Conservation (phyloP, 1,140 invertebrate genomes). For the Pseudomyrmex sp. region DNA sequence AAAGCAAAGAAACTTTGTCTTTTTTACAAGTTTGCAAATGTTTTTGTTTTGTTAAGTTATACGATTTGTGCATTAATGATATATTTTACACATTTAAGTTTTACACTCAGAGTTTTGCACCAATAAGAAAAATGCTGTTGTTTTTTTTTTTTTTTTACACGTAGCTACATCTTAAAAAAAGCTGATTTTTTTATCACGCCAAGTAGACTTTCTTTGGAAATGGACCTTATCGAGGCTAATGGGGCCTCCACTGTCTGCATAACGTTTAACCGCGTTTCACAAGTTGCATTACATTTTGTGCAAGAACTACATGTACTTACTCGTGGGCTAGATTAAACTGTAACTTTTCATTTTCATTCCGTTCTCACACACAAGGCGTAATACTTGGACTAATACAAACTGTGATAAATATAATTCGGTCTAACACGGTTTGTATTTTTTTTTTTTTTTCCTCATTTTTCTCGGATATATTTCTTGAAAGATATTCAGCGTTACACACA, state of each 20-base stretch:
- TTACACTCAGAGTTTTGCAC: conserved; percentile 65
- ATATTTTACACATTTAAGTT: conserved; percentile 46
- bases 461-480: neutral
- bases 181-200: conserved; percentile 42
- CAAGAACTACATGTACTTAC: conserved; percentile 35
- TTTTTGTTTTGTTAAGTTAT: neutral
- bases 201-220: conserved; percentile 20
- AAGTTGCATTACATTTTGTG: conserved; percentile 42
- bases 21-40: neutral
- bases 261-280: conserved; percentile 27
- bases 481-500: conserved; percentile 13
- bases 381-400: neutral
- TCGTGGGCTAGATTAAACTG: conserved; percentile 45
- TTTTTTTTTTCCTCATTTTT: neutral
- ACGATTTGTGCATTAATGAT: conserved; percentile 4
- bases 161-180: conserved; percentile 27
- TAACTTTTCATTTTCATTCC: conserved; percentile 28
- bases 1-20: conserved; percentile 1
- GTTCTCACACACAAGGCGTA: conserved; percentile 8
- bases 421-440: neutral
- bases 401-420: too few species aligned
- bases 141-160: conserved; percentile 1
- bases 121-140: conserved; percentile 13
- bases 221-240: conserved; percentile 9
- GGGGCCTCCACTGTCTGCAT: conserved; percentile 28